Conservation (phyloP, 2,888 invertebrate species). For the Ophraella communa region DNA sequence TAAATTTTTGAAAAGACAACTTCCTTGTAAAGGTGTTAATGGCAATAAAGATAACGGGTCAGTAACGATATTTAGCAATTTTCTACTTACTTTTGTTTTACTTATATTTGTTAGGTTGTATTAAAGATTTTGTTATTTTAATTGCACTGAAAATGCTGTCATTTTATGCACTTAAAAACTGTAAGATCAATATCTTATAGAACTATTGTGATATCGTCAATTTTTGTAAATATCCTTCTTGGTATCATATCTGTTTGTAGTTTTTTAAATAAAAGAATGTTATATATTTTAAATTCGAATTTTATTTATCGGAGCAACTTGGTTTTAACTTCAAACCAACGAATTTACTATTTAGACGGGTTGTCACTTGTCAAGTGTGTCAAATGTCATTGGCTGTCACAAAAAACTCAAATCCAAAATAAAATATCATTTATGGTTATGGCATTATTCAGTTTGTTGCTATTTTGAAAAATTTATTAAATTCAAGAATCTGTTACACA, state of each 20-base stretch:
- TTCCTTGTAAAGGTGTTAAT: conserved; percentile 62
- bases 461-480: too few relatives aligned
- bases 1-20: conserved; percentile 70
- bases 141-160: neutral
- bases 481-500: too few relatives aligned
- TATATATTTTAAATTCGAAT: neutral
- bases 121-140: neutral
- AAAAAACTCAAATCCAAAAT: too few relatives aligned
- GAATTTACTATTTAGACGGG: too few relatives aligned
- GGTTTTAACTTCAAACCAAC: too few relatives aligned
- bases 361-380: too few relatives aligned
- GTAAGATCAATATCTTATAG: too few relatives aligned
- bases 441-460: too few relatives aligned
- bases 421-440: too few relatives aligned
- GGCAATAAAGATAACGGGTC: neutral
- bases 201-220: neutral
- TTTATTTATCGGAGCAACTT: too few relatives aligned
- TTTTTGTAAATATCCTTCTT: neutral
- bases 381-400: too few relatives aligned
- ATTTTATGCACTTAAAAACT: too few relatives aligned
- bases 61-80: neutral
- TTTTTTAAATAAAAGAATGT: neutral
- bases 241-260: neutral
- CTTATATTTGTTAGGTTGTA: conserved; percentile 10
- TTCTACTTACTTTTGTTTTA: neutral